Base-by-base conservation (phyloP, 1,140 invertebrate genomes). In the Ylistrum balloti region DNA sequence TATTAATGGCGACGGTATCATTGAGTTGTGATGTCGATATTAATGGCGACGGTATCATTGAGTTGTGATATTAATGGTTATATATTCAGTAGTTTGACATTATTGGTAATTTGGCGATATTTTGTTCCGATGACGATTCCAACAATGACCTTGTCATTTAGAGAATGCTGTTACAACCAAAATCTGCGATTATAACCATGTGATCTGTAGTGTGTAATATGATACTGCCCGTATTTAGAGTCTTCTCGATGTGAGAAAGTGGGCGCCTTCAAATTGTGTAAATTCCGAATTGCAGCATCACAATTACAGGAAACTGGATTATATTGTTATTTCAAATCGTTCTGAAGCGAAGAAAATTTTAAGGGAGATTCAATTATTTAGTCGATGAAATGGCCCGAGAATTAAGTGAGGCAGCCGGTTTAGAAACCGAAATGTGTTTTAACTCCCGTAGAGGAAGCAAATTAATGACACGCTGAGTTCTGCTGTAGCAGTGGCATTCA, bases 321-420 rank as follows among this genome's bases (percentile, higher is more conserved):
- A n/a, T 74, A 74, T 22, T 28, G 56, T 74, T 74, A 74, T 74
- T 74, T 28, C n/a, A 74, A 74, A 74, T 74, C 56, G 28, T 74
- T 74, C 28, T 74, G 56, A 9, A 17, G 56, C 56, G 17, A 74
- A 28, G 56, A 74, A 28, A 5, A 5, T 74, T 74, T 74, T 74
- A 74, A 74, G 22, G n/a, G 28, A 74, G 56, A 74, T 28, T 74
- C 5, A 74, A 74, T 74, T 74, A 28, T 74, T n/a, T 28, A 28
- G 56, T 74, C n/a, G n/a, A 74, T 74, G 22, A 28, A 28, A n/a
- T 74, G 56, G 56, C 56, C 56, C 28, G 15, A 74, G 56, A 74
- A 28, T 28, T 74, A 74, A 74, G n/a, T 74, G 56, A n/a, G 56
- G 22, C 22, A 28, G 56, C 22, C n/a, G n/a, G 22, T 74, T 74